phyloP scores from a whole-genome alignment of 1,140 invertebrate genomes.

The Adoxophyes honmai region DNA sequence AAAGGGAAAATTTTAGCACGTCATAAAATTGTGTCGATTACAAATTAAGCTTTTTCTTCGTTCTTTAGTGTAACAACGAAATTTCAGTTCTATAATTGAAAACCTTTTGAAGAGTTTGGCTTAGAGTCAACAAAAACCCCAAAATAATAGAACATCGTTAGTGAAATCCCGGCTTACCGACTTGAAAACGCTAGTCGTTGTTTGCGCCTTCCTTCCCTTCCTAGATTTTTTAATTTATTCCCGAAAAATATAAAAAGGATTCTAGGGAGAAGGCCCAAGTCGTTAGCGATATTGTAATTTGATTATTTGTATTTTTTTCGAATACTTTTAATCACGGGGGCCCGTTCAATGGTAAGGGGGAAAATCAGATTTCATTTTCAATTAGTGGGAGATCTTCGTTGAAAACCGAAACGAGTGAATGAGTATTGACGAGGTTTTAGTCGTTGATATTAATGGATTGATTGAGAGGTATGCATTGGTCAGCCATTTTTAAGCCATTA shows the following conservation, averaged over 20 bases:
- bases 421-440: slow-evolving; percentile 65
- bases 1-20: too few relatives aligned
- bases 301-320: slow-evolving; percentile 76
- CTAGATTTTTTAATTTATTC: slow-evolving; percentile 69
- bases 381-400: slow-evolving; percentile 65
- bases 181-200: slow-evolving; percentile 61
- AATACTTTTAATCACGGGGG: slow-evolving; percentile 73
- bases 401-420: slow-evolving; percentile 61
- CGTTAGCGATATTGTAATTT: slow-evolving; percentile 77
- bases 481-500: slow-evolving; percentile 39
- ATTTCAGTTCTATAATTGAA: too few relatives aligned
- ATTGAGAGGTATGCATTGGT: slow-evolving; percentile 44
- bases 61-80: too few relatives aligned
- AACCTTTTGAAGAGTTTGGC: not conserved
- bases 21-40: too few relatives aligned
- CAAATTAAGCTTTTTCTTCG: too few relatives aligned
- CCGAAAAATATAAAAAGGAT: slow-evolving; percentile 73
- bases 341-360: slow-evolving; percentile 43
- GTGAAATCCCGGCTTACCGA: slow-evolving; percentile 42
- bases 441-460: slow-evolving; percentile 66
- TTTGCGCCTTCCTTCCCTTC: slow-evolving; percentile 59
- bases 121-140: slow-evolving; percentile 4
- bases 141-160: slow-evolving; percentile 25
- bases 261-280: slow-evolving; percentile 55
- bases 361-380: slow-evolving; percentile 76